phyloP scores from a whole-genome alignment of 2,797 vertebrate genomes.

The Pteronotus mesoamericanus region DNA sequence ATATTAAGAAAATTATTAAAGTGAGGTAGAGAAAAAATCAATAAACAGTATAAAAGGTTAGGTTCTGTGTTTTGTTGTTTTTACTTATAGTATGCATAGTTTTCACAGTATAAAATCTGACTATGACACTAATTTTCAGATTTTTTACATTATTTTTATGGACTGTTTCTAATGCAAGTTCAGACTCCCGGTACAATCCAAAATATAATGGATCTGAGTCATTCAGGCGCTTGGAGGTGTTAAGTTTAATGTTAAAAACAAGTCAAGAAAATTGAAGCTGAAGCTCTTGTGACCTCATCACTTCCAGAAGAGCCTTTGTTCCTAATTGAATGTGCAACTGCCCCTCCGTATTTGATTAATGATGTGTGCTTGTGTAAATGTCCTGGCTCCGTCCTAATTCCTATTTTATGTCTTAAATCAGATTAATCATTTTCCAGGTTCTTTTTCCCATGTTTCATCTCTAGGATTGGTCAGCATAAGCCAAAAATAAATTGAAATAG shows the following conservation, averaged over 20 bases:
- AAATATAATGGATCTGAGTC: not conserved
- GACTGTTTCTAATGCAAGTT: not conserved
- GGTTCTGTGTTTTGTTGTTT: not conserved
- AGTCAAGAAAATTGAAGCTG: constrained; percentile 32
- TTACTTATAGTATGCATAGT: not conserved
- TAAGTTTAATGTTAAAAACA: constrained; percentile 27
- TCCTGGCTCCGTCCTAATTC: constrained; percentile 58
- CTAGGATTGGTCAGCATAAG: constrained; percentile 54
- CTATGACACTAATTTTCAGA: not conserved
- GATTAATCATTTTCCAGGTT: constrained; percentile 61
- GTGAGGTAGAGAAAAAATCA: not conserved
- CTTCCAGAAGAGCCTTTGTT: not conserved
- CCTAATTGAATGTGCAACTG: not conserved
- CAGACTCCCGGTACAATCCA: not conserved
- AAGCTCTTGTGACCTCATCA: not conserved
- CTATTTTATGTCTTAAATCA: constrained; percentile 64
- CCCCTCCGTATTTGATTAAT: constrained; percentile 21
- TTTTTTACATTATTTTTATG: not conserved
- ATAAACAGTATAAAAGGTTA: not conserved
- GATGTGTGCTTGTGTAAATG: constrained; percentile 30
- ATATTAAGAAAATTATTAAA: not conserved
- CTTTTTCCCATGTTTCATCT: constrained; percentile 60
- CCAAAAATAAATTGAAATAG: constrained; percentile 79
- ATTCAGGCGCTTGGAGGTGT: not conserved
- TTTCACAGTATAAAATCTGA: not conserved